Evolutionary conservation across 2,888 invertebrate genomes (phyloP), one percentile per base, ranked within the genome.

Genomic region (Dynastes maya): DNA sequence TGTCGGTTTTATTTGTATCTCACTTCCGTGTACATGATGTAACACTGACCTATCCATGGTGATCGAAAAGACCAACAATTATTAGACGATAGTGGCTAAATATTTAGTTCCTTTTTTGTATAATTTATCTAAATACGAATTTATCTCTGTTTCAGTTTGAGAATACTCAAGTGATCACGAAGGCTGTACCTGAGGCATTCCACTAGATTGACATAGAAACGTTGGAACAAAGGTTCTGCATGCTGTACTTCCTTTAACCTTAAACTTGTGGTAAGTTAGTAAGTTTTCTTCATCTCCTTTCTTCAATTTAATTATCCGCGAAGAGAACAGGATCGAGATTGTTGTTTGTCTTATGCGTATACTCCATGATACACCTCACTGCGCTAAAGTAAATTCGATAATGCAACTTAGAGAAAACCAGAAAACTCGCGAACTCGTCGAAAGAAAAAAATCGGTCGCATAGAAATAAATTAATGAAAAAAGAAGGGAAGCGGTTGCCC

Each of bases 351-450:
- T 22, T 58, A 22, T 6, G 3, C 5, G 3, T 16, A 16, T 2
- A 16, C 5, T 22, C 2, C 8, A 9, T 8, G 53, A n/a, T 53
- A n/a, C 4, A 53, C 16, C 16, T n/a, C 13, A 53, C 65, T 37
- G 37, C 51, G 32, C 51, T 27, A 76, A 76, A 76, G 64, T 67
- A 45, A 76, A 37, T 13, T 64, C 45, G 13, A 74, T 40, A 74
- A 45, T 58, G 6, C 67, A 2, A 67, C 22, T 67, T 67, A 22
- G 3, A n/a, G 40, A n/a, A 65, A 37, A 40, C 8, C 3, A 63
- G 65, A 65, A 40, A 45, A 67, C n/a, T 16, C 40, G 16, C 9
- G 16, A 58, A 58, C 6, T 37, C 32, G 4, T 37, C 32, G 32
- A 37, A 37, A 37, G 32, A 37, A 37, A 5, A 37, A 37, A 37